Evolutionary conservation across 1,140 invertebrate species (phyloP).

Genomic region (Aethina tumida): DNA sequence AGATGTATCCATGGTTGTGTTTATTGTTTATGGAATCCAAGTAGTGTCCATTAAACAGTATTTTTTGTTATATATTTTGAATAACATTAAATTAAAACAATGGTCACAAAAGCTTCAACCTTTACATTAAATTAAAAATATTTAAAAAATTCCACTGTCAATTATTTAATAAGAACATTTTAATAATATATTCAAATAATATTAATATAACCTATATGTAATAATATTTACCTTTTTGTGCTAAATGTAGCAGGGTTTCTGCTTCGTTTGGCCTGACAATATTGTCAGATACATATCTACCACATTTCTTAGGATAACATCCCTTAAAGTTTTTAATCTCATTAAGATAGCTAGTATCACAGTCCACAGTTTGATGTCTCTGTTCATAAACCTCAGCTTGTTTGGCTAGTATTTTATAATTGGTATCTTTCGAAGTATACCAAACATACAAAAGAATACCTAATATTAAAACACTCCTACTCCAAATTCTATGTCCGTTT

Average conservation of each 20-base stretch:
- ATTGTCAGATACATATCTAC: constrained; percentile 65
- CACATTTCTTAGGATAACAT: constrained; percentile 67
- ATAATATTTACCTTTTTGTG: constrained; percentile 39
- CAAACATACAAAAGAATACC: constrained; percentile 48
- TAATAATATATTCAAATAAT: constrained; percentile 4
- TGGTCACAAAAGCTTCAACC: too few relatives aligned
- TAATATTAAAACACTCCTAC: constrained; percentile 39
- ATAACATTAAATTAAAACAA: too few relatives aligned
- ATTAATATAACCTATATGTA: constrained; percentile 1
- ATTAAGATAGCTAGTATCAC: constrained; percentile 46
- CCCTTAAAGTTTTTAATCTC: constrained; percentile 47
- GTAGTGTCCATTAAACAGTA: too few relatives aligned
- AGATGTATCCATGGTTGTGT: too few relatives aligned
- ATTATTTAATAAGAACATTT: background rate
- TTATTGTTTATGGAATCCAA: too few relatives aligned
- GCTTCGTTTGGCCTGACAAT: constrained; percentile 57
- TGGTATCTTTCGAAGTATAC: constrained; percentile 51
- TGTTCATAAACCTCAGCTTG: constrained; percentile 49
- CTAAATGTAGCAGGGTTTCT: constrained; percentile 54
- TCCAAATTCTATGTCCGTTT: constrained; percentile 33
- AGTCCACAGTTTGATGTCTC: constrained; percentile 48
- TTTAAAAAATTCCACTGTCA: too few relatives aligned
- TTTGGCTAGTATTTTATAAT: constrained; percentile 43
- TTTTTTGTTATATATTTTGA: too few relatives aligned
- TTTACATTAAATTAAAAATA: too few relatives aligned